A percentile compares a stretch with the other conserved stretches of the same genome.
phyloP scores from a whole-genome alignment of 1,140 invertebrate genomes.

The Drosophila triauraria region DNA sequence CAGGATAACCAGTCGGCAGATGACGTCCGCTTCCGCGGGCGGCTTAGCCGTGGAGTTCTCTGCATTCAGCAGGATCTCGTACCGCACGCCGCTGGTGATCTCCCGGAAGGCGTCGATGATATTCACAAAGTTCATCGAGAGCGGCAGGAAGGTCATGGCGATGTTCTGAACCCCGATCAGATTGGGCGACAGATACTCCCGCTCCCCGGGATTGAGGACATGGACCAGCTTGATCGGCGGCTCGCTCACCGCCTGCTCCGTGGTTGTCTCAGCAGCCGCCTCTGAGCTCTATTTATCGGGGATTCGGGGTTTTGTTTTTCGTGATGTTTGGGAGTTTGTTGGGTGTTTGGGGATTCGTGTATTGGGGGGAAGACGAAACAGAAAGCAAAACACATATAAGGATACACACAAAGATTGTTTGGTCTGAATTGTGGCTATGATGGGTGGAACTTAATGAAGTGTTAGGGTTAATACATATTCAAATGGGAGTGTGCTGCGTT shows the following conservation, averaged over 20 bases:
- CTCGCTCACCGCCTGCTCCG: conserved; percentile 62
- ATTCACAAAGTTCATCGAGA: conserved; percentile 78
- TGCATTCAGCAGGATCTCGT: conserved; percentile 78
- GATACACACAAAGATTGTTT: conserved; percentile 63
- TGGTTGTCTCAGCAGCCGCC: conserved; percentile 17
- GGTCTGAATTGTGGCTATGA: conserved; percentile 25
- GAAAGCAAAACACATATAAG: conserved; percentile 78
- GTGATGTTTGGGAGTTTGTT: conserved; percentile 1
- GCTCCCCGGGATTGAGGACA: conserved; percentile 79
- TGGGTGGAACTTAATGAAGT: not conserved
- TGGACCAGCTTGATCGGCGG: conserved; percentile 77
- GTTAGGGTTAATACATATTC: conserved; percentile 37
- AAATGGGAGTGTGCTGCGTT: conserved; percentile 9
- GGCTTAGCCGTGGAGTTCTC: conserved; percentile 68
- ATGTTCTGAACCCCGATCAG: conserved; percentile 84
- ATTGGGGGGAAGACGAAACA: conserved; percentile 65
- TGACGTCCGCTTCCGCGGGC: conserved; percentile 64
- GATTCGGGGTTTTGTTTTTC: conserved; percentile 6
- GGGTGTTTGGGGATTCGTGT: conserved; percentile 24
- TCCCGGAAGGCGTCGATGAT: conserved; percentile 81
- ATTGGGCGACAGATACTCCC: conserved; percentile 82
- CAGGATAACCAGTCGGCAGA: conserved; percentile 76
- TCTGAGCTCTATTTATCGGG: conserved; percentile 13
- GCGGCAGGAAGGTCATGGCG: conserved; percentile 79
- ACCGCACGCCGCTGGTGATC: conserved; percentile 81